Base-by-base conservation (phyloP, 1,140 invertebrate species). In the Zaprionus africanus region DNA sequence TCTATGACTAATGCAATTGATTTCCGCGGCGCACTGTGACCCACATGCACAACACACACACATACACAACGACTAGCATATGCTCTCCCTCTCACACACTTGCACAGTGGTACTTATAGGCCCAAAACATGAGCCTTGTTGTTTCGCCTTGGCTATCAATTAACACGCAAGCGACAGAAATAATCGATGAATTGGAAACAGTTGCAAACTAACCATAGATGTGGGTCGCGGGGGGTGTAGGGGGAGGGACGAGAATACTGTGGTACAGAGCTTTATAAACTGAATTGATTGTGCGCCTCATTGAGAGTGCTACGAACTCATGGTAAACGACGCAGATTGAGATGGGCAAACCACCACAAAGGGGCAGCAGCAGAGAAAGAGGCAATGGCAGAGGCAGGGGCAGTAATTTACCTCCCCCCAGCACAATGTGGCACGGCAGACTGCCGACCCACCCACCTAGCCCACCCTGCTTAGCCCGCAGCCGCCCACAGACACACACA, bases 301-400 rank as follows among this genome's bases (percentile, higher is more conserved):
- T 90, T 85, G 85, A 88, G 69, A 84, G 84, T 88, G 81, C 84
- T 88, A 85, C 84, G 84, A 88, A 88, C 84, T 81, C 85, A 61
- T 46, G 61, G 56, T 24, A 51, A 82, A 78, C 71, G 71, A 81
- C 76, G 71, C 67, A 76, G 71, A 76, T 53, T 70, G 73, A 64
- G 60, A 76, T 76, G 73, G 73, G 51, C 60, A 70, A 64, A 31
- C 65, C 51, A 68, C 66, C 72, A 56, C 65, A 66, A 49, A 9
- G 60, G 22, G 59, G 59, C 58, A 46, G 51, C 71, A 43, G 46
- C 15, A 41, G 15, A 1, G 22, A 2, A 1, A 22, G 22, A 22
- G 22, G 22, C 38, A 41, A 13, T 0, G 31, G 9, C 38, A 41
- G 15, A 15, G 38, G 38, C 38, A 41, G 38, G 5, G 38, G 15